Evolutionary conservation across 2,888 invertebrate genomes (phyloP), one percentile per base, ranked within the genome.

Genomic region (Cosmorhoe ocellata): DNA sequence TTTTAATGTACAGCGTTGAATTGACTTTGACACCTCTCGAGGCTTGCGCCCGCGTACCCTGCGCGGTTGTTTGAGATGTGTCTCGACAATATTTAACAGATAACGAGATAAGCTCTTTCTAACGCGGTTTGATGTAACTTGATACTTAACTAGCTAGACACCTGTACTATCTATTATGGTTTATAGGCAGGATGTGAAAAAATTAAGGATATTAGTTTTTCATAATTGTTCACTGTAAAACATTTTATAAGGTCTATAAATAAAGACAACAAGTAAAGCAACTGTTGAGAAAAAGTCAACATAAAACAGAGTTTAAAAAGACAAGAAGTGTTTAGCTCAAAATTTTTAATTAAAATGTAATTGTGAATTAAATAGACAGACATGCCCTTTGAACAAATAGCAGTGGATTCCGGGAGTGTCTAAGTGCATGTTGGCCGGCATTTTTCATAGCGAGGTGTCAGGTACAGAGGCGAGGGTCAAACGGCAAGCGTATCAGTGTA

Each of bases 111-210:
- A 86, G 76, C 65, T 68, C 74, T 78, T 72, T 78, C 79, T 82
- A 83, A 76, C 83, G 76, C 76, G 71, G 76, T 79, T 82, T 79
- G 74, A 78, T 80, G 87, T 86, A 84, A 88, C 78, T 81, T 76
- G 81, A 86, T 76, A 75, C 80, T 74, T 69, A 68, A 70, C 70
- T 69, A 67, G 61, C 61, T 67, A 69, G 31, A 11, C 37, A 37
- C 14, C 5, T 34, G 68, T 11, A 36, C 36, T 36, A 71, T 79
- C 73, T 76, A 73, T 76, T 79, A 83, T 83, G 79, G 79, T 86
- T 82, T 84, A 85, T 81, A 66, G 57, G 48, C 66, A 69, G 68
- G 67, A 64, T 69, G 61, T 64, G 7, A 7, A 24, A 24, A 1
- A 24, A 5, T 6, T 6, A 5, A 7, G 7, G 24, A 5, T 24